These are phyloP conservation scores for Hippoglossus hippoglossus DNA, from an alignment of 2,797 vertebrate species.

Conservation along the genomic window DNA sequence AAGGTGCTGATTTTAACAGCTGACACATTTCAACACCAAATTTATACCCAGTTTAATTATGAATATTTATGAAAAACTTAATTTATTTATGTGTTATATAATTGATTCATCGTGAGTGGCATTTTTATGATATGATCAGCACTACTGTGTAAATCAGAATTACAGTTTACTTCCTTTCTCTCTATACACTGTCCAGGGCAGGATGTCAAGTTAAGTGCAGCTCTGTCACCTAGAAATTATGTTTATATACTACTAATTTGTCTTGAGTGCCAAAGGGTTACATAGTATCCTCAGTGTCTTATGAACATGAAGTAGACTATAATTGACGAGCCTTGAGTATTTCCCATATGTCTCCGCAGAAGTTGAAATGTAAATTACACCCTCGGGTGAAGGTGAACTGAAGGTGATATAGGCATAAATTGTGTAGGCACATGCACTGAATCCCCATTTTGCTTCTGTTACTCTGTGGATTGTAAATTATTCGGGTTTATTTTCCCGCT, in stretches of 20 bases:
- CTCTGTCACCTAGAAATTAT: slow-evolving; percentile 58
- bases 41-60: slow-evolving; percentile 10
- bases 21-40: slow-evolving; percentile 3
- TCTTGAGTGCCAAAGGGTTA: slow-evolving; percentile 59
- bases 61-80: background rate
- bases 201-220: slow-evolving; percentile 52
- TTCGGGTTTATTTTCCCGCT: slow-evolving; percentile 36
- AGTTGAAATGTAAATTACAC: slow-evolving; percentile 71
- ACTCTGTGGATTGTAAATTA: slow-evolving; percentile 13
- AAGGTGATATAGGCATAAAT: slow-evolving; percentile 62
- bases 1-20: slow-evolving; percentile 10
- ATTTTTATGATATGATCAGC: slow-evolving; percentile 11
- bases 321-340: slow-evolving; percentile 57
- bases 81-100: slow-evolving; percentile 2
- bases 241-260: slow-evolving; percentile 66
- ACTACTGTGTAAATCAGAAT: slow-evolving; percentile 22
- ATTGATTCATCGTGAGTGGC: slow-evolving; percentile 9
- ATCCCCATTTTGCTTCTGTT: slow-evolving; percentile 17
- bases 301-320: slow-evolving; percentile 60
- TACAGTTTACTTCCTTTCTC: slow-evolving; percentile 18
- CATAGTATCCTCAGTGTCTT: slow-evolving; percentile 47
- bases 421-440: slow-evolving; percentile 29
- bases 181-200: slow-evolving; percentile 43
- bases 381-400: slow-evolving; percentile 64
- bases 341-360: slow-evolving; percentile 60